Conservation (phyloP, 2,888 invertebrate genomes). For the Elegia similella region DNA sequence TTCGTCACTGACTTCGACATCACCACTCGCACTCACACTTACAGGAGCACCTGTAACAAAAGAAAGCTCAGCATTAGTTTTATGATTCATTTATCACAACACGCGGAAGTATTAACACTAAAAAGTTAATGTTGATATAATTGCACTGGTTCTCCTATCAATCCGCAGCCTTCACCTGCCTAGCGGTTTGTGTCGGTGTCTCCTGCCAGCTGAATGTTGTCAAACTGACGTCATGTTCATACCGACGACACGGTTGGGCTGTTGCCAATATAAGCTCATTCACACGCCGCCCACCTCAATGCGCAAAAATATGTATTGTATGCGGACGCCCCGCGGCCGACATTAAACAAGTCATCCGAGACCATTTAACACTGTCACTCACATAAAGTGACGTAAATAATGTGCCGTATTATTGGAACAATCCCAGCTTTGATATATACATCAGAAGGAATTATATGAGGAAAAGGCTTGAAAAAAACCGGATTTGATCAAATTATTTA, state of each 20-base stretch:
- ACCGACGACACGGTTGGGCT: slow-evolving; percentile 62
- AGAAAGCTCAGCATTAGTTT: slow-evolving; percentile 22
- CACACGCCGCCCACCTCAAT: slow-evolving; percentile 62
- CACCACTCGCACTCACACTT: slow-evolving; percentile 72
- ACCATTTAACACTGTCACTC: slow-evolving; percentile 25
- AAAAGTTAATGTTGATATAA: not conserved
- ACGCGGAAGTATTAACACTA: not conserved
- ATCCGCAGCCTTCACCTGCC: not conserved
- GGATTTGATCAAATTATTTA: no score
- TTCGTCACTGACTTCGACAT: slow-evolving; percentile 71
- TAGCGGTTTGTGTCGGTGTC: not conserved
- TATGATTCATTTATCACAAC: not conserved
- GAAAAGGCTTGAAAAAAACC: no score
- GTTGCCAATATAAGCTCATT: slow-evolving; percentile 71
- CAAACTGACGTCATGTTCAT: slow-evolving; percentile 55
- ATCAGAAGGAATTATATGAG: no score
- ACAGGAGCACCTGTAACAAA: slow-evolving; percentile 73
- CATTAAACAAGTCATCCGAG: slow-evolving; percentile 23
- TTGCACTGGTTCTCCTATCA: not conserved
- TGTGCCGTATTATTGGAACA: slow-evolving; percentile 9
- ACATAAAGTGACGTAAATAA: slow-evolving; percentile 17
- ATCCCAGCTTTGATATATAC: slow-evolving; percentile 10
- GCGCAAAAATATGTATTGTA: slow-evolving; percentile 51
- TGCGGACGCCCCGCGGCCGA: slow-evolving; percentile 29
- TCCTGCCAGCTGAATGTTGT: slow-evolving; percentile 23